These are phyloP conservation scores for Acanthiza pusilla DNA, from an alignment of 2,797 vertebrate genomes.

Conservation along the genomic window DNA sequence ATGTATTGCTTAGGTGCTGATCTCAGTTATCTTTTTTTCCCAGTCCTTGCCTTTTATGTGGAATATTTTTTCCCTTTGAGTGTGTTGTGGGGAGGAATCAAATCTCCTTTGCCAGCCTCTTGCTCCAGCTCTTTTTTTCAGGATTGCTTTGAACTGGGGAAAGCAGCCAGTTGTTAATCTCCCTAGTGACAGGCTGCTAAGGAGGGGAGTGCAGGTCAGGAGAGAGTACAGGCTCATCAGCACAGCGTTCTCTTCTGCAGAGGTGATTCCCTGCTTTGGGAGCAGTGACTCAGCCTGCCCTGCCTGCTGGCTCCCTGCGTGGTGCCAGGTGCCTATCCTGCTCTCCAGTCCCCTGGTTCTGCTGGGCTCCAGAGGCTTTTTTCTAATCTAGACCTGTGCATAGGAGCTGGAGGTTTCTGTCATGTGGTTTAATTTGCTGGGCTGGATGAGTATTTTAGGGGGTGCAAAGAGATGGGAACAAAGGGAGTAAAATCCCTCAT, in stretches of 20 bases:
- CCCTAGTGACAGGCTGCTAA: slow-evolving; percentile 37
- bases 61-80: slow-evolving; percentile 31
- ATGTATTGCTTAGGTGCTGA: slow-evolving; percentile 46
- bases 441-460: background rate
- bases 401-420: background rate
- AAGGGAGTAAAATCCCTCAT: background rate
- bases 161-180: slow-evolving; percentile 51
- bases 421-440: background rate
- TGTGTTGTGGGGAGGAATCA: background rate
- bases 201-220: slow-evolving; percentile 10
- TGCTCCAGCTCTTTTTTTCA: slow-evolving; percentile 9
- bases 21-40: slow-evolving; percentile 43
- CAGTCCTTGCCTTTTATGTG: slow-evolving; percentile 43
- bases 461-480: background rate
- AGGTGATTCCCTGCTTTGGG: background rate
- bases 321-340: background rate
- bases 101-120: slow-evolving; percentile 31
- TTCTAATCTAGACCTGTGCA: background rate
- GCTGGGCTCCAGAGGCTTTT: background rate
- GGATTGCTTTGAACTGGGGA: slow-evolving; percentile 47
- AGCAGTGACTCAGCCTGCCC: background rate
- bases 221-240: background rate
- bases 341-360: background rate
- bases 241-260: background rate
- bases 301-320: background rate